A percentile compares a stretch with the other conserved stretches of the same genome.
phyloP scores from a whole-genome alignment of 2,797 vertebrate genomes.

The Thalassophryne amazonica region DNA sequence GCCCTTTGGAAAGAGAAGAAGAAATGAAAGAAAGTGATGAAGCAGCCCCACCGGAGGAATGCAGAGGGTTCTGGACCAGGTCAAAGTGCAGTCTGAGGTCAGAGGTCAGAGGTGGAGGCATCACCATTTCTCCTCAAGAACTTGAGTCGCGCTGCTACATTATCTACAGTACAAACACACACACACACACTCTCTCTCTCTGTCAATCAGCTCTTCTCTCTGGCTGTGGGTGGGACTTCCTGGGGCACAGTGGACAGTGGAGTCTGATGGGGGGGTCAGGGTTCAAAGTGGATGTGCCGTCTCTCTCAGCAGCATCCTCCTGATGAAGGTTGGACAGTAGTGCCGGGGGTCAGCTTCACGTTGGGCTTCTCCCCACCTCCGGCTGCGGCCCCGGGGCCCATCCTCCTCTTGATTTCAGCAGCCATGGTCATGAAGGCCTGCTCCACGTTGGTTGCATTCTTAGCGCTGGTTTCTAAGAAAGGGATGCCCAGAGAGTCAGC shows the following conservation, averaged over 20 bases:
- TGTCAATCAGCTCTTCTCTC: slow-evolving; percentile 26
- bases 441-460: slow-evolving; percentile 98
- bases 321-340: slow-evolving; percentile 93
- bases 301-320: slow-evolving; percentile 95
- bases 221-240: slow-evolving; percentile 22
- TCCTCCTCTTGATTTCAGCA: slow-evolving; percentile 98
- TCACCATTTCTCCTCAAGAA: slow-evolving; percentile 47
- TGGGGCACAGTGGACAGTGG: slow-evolving; percentile 36
- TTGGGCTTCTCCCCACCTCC: slow-evolving; percentile 93
- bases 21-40: slow-evolving; percentile 84
- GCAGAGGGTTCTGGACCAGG: slow-evolving; percentile 85
- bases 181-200: neutral
- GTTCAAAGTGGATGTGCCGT: slow-evolving; percentile 42
- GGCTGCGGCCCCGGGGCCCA: slow-evolving; percentile 94
- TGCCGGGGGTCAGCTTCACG: slow-evolving; percentile 93
- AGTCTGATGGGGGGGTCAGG: slow-evolving; percentile 3
- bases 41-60: slow-evolving; percentile 90
- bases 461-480: slow-evolving; percentile 99
- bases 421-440: slow-evolving; percentile 99
- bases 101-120: slow-evolving; percentile 59
- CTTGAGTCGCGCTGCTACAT: slow-evolving; percentile 94
- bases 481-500: slow-evolving; percentile 97
- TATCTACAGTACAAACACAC: slow-evolving; percentile 88
- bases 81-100: slow-evolving; percentile 79
- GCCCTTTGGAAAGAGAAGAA: slow-evolving; percentile 53